These are phyloP conservation scores for Pogona vitticeps DNA, from an alignment of 2,113 vertebrate species.

Conservation along the genomic window DNA sequence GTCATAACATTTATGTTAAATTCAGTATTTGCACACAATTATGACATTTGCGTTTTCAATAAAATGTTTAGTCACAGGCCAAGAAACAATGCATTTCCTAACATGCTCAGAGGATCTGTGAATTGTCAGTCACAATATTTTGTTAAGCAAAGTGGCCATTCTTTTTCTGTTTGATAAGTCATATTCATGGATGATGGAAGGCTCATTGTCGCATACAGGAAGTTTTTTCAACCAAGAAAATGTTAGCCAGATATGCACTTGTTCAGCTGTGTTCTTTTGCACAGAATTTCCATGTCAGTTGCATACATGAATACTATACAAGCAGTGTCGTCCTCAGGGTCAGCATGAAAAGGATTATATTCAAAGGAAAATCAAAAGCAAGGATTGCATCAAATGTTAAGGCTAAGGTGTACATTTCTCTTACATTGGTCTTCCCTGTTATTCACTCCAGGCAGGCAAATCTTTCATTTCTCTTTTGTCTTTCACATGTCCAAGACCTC, in stretches of 20 bases:
- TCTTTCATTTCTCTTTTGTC: too few species aligned
- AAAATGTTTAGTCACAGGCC: not conserved
- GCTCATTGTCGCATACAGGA: too few species aligned
- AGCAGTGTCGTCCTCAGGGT: not conserved
- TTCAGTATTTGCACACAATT: not conserved
- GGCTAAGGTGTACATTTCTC: too few species aligned
- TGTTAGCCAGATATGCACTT: not conserved
- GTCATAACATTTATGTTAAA: not conserved
- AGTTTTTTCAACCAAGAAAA: not conserved
- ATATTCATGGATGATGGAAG: not conserved
- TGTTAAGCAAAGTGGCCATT: not conserved
- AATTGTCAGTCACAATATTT: not conserved
- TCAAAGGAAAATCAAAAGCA: not conserved
- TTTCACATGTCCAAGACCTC: too few species aligned
- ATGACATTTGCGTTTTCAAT: not conserved
- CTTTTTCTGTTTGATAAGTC: not conserved
- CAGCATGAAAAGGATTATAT: not conserved
- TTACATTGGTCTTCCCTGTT: too few species aligned
- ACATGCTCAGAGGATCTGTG: not conserved
- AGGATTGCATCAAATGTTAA: too few species aligned
- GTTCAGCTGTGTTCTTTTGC: fast-evolving
- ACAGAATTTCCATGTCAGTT: not conserved
- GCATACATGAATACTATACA: too few species aligned
- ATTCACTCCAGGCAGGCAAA: too few species aligned
- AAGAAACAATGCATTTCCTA: not conserved